Percentiles rank a stretch among this genome's conserved stretches.
Evolutionary conservation across 2,113 vertebrate species (phyloP).

Genomic region (Thymallus thymallus): DNA sequence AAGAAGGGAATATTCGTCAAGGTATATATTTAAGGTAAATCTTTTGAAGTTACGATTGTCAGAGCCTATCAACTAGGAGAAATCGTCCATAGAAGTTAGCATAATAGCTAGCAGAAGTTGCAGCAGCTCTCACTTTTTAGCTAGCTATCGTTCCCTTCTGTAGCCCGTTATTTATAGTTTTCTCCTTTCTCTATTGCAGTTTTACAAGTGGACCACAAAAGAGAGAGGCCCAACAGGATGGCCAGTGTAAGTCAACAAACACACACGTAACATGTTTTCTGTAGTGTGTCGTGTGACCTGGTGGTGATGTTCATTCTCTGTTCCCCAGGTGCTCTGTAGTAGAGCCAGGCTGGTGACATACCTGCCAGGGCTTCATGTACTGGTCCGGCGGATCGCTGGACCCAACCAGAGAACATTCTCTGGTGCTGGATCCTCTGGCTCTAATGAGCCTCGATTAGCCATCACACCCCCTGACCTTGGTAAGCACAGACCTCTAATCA

Average conservation of each 20-base stretch:
- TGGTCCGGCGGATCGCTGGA: slow-evolving; percentile 78
- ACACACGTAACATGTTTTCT: not conserved
- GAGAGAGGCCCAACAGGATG: slow-evolving; percentile 56
- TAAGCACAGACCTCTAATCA: slow-evolving; percentile 54
- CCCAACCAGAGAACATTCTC: slow-evolving; percentile 75
- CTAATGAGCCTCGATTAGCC: slow-evolving; percentile 78
- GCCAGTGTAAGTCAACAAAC: slow-evolving; percentile 55
- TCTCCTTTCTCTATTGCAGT: slow-evolving; percentile 7
- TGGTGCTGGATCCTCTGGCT: slow-evolving; percentile 81
- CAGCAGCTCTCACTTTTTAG: too few species aligned
- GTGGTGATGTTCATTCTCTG: not conserved
- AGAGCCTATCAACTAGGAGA: not conserved
- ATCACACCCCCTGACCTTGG: slow-evolving; percentile 76
- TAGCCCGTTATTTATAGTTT: too few species aligned
- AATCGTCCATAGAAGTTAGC: not conserved
- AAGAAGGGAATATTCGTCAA: not conserved
- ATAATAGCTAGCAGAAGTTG: too few species aligned
- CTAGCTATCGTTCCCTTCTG: too few species aligned
- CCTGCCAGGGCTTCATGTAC: slow-evolving; percentile 85
- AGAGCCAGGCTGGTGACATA: slow-evolving; percentile 87
- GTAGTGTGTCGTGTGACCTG: not conserved
- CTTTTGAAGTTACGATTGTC: not conserved
- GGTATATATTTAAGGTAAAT: not conserved
- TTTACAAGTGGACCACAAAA: slow-evolving; percentile 31
- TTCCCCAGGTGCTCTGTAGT: slow-evolving; percentile 82